phyloP scores from a whole-genome alignment of 2,113 vertebrate species.

The Daboia siamensis region DNA sequence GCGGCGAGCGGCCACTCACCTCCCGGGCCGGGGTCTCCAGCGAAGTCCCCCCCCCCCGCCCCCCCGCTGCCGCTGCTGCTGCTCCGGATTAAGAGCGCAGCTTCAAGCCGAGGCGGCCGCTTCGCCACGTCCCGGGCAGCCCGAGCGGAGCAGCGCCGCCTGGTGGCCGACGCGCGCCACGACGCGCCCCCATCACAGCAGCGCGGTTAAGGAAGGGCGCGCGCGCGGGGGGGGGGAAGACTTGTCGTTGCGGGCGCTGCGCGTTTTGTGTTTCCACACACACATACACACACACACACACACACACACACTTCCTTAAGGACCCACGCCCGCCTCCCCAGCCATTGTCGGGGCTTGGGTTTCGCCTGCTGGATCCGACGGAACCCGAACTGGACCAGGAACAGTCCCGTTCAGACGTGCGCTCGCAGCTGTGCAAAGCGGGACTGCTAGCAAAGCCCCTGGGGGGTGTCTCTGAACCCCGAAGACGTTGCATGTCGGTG shows the following conservation, averaged over 20 bases:
- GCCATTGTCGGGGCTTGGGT: background rate
- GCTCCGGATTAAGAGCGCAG: background rate
- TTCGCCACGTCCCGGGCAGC: background rate
- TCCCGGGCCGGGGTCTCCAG: background rate
- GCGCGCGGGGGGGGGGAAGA: too few relatives aligned
- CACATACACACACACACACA: too few relatives aligned
- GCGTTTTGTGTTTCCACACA: background rate
- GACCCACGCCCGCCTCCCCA: background rate
- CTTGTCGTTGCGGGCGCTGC: background rate
- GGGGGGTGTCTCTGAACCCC: background rate
- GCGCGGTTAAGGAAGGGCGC: background rate
- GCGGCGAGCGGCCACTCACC: background rate
- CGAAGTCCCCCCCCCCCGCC: background rate
- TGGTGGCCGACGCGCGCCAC: background rate
- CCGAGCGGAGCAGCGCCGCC: constrained; percentile 20
- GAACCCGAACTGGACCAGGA: background rate
- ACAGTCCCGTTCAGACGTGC: background rate
- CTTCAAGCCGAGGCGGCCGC: constrained; percentile 5
- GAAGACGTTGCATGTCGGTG: background rate
- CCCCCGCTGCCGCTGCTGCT: too few relatives aligned
- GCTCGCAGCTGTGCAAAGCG: background rate
- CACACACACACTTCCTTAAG: too few relatives aligned
- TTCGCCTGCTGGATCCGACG: background rate
- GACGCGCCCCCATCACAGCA: background rate
- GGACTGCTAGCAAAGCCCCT: background rate